Percentiles rank a stretch among this genome's conserved stretches.
phyloP scores from a whole-genome alignment of 30 jellyfish, hydroid and myxozoan genomes.

The Pseudorhiza aurosa region DNA sequence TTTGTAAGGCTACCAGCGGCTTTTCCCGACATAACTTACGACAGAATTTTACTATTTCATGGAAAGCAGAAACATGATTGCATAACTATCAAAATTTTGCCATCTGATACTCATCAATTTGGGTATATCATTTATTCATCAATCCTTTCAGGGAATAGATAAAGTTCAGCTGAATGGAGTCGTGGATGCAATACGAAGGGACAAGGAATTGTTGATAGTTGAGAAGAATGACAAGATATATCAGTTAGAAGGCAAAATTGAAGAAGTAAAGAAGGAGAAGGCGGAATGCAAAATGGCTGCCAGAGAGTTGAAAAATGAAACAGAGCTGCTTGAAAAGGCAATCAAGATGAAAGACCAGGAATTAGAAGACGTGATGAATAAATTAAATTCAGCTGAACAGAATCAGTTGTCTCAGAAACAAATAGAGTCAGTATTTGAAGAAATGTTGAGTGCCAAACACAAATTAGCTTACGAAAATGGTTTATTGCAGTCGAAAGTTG shows the following conservation, averaged over 20 bases:
- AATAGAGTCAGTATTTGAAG: slow-evolving; percentile 59
- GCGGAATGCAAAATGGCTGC: slow-evolving; percentile 14
- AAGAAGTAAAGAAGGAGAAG: slow-evolving; percentile 18
- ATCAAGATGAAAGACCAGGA: slow-evolving; percentile 14
- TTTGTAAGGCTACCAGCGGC: too few species aligned
- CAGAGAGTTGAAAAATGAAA: slow-evolving; percentile 16
- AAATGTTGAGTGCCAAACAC: slow-evolving; percentile 57
- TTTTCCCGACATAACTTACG: too few species aligned
- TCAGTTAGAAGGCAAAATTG: slow-evolving; percentile 21
- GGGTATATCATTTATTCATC: not conserved
- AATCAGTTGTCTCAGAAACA: slow-evolving; percentile 71
- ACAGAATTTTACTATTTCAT: too few species aligned
- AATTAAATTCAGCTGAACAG: slow-evolving; percentile 48
- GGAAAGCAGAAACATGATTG: too few species aligned
- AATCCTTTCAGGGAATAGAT: slow-evolving; percentile 7
- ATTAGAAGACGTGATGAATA: slow-evolving; percentile 9
- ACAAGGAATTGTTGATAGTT: slow-evolving; percentile 23
- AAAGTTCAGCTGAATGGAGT: slow-evolving; percentile 17
- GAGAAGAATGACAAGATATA: slow-evolving; percentile 35
- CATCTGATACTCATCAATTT: too few species aligned
- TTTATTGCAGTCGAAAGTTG: slow-evolving; percentile 65
- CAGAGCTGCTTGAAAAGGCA: slow-evolving; percentile 6
- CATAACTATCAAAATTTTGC: too few species aligned
- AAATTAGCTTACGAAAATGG: slow-evolving; percentile 82
- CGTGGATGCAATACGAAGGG: slow-evolving; percentile 45